Evolutionary conservation across 53 echinoderm and acorn worm species (phyloP).

Genomic region (Patiria pectinifera): DNA sequence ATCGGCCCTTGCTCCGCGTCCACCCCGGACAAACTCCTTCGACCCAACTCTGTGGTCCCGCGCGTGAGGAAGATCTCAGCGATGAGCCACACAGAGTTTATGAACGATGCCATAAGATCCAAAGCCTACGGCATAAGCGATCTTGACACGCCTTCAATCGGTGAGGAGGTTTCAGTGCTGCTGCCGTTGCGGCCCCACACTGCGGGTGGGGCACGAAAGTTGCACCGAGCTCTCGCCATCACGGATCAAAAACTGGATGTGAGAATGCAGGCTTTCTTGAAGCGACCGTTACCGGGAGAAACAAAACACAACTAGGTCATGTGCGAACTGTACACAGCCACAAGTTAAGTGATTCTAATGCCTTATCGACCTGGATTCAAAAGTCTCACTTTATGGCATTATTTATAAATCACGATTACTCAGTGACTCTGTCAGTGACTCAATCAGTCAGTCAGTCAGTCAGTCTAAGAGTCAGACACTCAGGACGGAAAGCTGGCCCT

Average conservation of each 20-base stretch:
- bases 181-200: slow-evolving; percentile 40
- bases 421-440: no score
- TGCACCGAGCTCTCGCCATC: slow-evolving; percentile 7
- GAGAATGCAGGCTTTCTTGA: slow-evolving; percentile 32
- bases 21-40: not conserved
- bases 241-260: slow-evolving; percentile 31
- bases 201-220: slow-evolving; percentile 30
- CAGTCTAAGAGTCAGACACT: no score
- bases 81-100: slow-evolving; percentile 32
- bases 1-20: not conserved
- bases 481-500: no score
- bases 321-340: not conserved
- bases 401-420: no score
- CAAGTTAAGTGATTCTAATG: no score
- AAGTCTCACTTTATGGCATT: no score
- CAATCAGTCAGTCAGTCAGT: no score
- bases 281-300: slow-evolving; percentile 39
- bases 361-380: no score
- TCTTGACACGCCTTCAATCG: not conserved
- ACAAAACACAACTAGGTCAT: not conserved
- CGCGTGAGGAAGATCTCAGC: slow-evolving; percentile 46
- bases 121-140: slow-evolving; percentile 18
- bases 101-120: slow-evolving; percentile 27
- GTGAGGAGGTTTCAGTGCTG: not conserved
- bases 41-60: not conserved